Base-by-base conservation (phyloP, 2,113 vertebrate species). In the Microcebus jonahi region DNA sequence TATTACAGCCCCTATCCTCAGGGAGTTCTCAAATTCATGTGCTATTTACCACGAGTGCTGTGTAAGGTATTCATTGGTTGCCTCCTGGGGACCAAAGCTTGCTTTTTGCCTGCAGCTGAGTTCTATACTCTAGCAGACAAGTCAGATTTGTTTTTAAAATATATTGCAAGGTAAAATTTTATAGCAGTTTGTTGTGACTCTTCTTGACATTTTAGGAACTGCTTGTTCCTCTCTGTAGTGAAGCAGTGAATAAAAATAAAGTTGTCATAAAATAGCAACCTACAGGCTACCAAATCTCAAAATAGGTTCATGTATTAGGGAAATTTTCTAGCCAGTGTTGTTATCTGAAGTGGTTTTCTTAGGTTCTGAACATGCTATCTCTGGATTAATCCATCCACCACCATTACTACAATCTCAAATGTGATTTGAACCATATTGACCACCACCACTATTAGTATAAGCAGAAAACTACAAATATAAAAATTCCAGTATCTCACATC, bases 171-270 rank as follows among this genome's bases (percentile, higher is more conserved):
- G 36, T 53, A 94, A 95, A 88, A 80, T 71, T 76, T 93, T 93
- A 55, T 90, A 91, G 77, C 68, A 73, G 68, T 67, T 91, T 91
- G 45, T 80, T 97, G 34, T 84, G 95, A 97, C 31, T 96, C 25
- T 91, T 89, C 25, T 68, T 86, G 93, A 90, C 80, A 84, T 91
- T 92, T 93, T 92, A 91, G 87, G 42, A 93, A 75, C 31, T 50
- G n/a, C 50, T 73, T 85, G 21, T 76, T 90, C 39, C 34, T 21
- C 34, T 83, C 25, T 48, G 11, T 63, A 84, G 75, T 13, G 45
- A 94, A 75, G 20, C 61, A n/a, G 29, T 10, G 1, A 68, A 59
- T 93, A 90, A 61, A 98, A 96, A 96, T 81, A 92, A 71, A 96
- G 18, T 27, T 96, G 59, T 87, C 70, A 80, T 80, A 83, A 86